phyloP scores from a whole-genome alignment of 2,113 vertebrate species.

The Aphyosemion australe region DNA sequence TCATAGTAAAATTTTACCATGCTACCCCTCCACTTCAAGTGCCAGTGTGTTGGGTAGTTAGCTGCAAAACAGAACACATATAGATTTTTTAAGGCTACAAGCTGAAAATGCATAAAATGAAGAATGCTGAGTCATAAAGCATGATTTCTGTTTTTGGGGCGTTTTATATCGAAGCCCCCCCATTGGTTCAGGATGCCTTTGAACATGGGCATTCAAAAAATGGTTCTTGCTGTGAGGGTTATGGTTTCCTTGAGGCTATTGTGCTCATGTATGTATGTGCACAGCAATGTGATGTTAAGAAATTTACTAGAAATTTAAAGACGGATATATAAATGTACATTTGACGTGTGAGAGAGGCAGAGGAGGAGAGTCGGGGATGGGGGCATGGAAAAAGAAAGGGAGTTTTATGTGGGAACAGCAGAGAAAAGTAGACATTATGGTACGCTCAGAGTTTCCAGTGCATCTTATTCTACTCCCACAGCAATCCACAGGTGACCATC shows the following conservation, averaged over 20 bases:
- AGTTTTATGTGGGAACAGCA: slow-evolving; percentile 30
- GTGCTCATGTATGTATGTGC: slow-evolving; percentile 11
- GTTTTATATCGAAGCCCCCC: slow-evolving; percentile 71
- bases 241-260: slow-evolving; percentile 44
- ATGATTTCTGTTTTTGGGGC: slow-evolving; percentile 63
- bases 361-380: neutral
- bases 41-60: slow-evolving; percentile 71
- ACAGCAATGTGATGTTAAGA: slow-evolving; percentile 2
- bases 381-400: slow-evolving; percentile 7
- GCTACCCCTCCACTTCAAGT: slow-evolving; percentile 56
- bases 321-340: slow-evolving; percentile 22
- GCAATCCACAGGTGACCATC: slow-evolving; percentile 77
- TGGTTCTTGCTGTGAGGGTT: slow-evolving; percentile 27
- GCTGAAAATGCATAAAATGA: slow-evolving; percentile 74
- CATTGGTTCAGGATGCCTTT: slow-evolving; percentile 68
- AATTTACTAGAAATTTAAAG: neutral
- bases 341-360: neutral
- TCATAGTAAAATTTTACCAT: slow-evolving; percentile 71
- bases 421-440: slow-evolving; percentile 36
- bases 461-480: slow-evolving; percentile 60
- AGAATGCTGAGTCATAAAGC: slow-evolving; percentile 77
- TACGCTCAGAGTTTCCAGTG: slow-evolving; percentile 69
- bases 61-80: slow-evolving; percentile 68
- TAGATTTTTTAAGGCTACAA: slow-evolving; percentile 46
- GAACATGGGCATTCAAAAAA: slow-evolving; percentile 51